phyloP scores from a whole-genome alignment of 1,140 invertebrate genomes.

The Physella acuta region DNA sequence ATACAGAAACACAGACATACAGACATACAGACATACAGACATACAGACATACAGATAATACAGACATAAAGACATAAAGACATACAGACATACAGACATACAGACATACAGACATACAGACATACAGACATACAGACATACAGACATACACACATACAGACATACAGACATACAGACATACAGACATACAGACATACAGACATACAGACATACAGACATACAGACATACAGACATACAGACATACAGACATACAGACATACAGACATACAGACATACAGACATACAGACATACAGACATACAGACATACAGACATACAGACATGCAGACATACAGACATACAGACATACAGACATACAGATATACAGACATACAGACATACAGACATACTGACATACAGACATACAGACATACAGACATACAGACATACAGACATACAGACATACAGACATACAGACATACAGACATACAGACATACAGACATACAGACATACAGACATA shows the following conservation, averaged over 20 bases:
- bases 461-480: background rate
- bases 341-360: constrained; percentile 1
- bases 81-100: no score
- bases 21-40: no score
- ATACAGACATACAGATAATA: no score
- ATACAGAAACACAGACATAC: no score
- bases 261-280: background rate
- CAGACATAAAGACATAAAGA: no score
- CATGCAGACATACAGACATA: background rate
- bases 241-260: background rate
- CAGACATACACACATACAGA: no score
- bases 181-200: background rate
- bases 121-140: no score
- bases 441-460: background rate
- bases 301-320: background rate
- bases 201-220: background rate
- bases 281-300: background rate
- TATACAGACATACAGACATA: no score
- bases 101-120: no score
- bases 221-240: background rate
- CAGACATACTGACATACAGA: no score
- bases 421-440: background rate
- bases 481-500: no score
- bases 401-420: background rate
- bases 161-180: background rate